A percentile compares a stretch with the other conserved stretches of the same genome.
These are phyloP conservation scores for Pelodiscus sinensis DNA, from an alignment of 2,113 vertebrate genomes.

Conservation along the genomic window DNA sequence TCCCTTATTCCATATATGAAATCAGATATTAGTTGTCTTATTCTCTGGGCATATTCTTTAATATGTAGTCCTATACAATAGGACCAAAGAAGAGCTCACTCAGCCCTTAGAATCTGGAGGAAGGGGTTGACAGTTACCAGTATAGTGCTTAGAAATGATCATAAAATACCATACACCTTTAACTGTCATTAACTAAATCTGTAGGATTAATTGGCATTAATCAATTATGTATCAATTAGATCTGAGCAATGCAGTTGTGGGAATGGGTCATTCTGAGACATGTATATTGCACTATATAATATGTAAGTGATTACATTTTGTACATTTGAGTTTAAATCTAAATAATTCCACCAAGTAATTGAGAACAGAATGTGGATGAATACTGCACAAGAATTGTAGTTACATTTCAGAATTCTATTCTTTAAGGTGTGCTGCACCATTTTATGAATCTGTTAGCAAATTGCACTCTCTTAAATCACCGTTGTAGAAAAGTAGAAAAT, in stretches of 20 bases:
- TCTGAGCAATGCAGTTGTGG: not conserved
- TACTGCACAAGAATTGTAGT: not conserved
- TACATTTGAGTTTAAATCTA: not conserved
- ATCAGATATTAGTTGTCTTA: not conserved
- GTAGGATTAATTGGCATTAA: not conserved
- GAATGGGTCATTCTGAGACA: not conserved
- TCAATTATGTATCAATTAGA: not conserved
- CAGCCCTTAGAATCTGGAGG: not conserved
- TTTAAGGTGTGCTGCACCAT: not conserved
- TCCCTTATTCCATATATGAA: not conserved
- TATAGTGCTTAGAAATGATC: not conserved
- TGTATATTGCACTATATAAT: not conserved
- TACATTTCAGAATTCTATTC: not conserved
- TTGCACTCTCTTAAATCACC: not conserved
- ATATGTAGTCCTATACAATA: not conserved
- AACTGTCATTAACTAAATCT: not conserved
- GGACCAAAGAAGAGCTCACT: accelerated
- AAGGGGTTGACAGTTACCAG: not conserved
- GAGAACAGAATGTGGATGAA: conserved; percentile 28
- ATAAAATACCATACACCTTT: not conserved
- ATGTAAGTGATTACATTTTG: too few relatives aligned
- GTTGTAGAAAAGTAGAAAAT: not conserved
- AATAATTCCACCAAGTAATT: conserved; percentile 21
- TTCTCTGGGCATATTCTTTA: not conserved
- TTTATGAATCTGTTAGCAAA: conserved; percentile 9